Evolutionary conservation across 2,113 vertebrate genomes (phyloP).

Genomic region (Oncorhynchus nerka): DNA sequence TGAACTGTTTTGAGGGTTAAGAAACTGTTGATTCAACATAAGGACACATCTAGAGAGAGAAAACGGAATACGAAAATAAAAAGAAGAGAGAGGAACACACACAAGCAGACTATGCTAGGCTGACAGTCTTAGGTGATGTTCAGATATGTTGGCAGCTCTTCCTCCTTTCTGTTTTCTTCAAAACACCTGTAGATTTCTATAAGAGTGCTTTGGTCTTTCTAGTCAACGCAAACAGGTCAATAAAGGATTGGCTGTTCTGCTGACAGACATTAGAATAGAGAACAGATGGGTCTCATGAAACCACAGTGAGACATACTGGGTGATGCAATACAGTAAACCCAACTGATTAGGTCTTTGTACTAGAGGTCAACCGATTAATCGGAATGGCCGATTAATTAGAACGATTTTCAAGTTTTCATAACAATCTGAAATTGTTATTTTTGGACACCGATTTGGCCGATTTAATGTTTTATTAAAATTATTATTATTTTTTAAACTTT

Average conservation of each 20-base stretch:
- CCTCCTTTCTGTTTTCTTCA: constrained; percentile 38
- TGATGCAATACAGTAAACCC: constrained; percentile 35
- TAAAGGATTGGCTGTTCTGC: constrained; percentile 49
- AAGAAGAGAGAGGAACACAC: neutral
- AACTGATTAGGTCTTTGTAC: neutral
- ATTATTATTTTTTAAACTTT: too few species aligned
- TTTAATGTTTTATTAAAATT: too few species aligned
- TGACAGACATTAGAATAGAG: constrained; percentile 52
- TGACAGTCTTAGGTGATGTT: constrained; percentile 34
- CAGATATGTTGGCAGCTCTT: constrained; percentile 46
- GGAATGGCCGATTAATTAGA: too few species aligned
- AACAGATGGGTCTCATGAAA: constrained; percentile 59
- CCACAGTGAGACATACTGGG: constrained; percentile 40
- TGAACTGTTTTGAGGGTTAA: constrained; percentile 42
- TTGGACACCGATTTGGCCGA: too few species aligned
- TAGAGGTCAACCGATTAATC: too few species aligned
- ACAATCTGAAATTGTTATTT: too few species aligned
- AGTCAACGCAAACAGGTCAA: constrained; percentile 57
- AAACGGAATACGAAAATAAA: constrained; percentile 26
- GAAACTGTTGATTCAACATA: constrained; percentile 37
- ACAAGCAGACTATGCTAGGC: constrained; percentile 22
- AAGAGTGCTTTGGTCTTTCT: constrained; percentile 42
- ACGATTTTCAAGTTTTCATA: too few species aligned
- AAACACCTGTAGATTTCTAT: constrained; percentile 59
- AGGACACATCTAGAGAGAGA: constrained; percentile 19